phyloP scores from a whole-genome alignment of 2,113 vertebrate species.

The Petroica traversi region DNA sequence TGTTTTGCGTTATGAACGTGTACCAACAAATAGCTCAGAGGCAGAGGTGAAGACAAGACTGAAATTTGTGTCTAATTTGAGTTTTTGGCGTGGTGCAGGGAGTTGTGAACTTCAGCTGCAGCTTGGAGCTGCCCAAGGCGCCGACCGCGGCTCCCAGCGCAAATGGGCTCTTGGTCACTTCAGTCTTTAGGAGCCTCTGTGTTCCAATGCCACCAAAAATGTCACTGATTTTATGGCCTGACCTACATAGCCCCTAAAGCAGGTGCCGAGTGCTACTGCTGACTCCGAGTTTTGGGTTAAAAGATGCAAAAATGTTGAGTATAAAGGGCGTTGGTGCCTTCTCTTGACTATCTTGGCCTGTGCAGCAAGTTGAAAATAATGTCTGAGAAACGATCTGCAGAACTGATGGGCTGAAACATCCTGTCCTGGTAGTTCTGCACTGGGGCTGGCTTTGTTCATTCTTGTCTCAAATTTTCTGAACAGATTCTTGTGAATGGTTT shows the following conservation, averaged over 20 bases:
- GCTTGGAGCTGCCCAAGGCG: neutral
- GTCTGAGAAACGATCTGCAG: neutral
- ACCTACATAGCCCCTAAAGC: neutral
- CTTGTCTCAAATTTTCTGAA: neutral
- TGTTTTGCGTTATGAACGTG: rapidly evolving
- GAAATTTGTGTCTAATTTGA: neutral
- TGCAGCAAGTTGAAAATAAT: neutral
- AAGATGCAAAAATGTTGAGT: neutral
- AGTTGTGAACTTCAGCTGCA: neutral
- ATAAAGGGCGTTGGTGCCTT: neutral
- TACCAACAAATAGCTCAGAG: neutral
- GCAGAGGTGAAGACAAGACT: neutral
- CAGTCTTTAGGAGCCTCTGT: neutral
- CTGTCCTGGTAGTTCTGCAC: neutral
- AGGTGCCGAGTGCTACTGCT: neutral
- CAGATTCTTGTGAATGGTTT: neutral
- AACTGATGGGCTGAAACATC: neutral
- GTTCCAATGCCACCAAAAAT: neutral
- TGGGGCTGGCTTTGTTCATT: neutral
- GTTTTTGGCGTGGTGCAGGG: neutral
- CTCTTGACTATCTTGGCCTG: neutral
- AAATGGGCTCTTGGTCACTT: neutral
- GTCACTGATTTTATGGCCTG: neutral
- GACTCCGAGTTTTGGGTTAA: neutral
- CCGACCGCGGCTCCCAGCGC: rapidly evolving